Base-by-base conservation (phyloP, 2,797 vertebrate species). In the Alosa sapidissima region DNA sequence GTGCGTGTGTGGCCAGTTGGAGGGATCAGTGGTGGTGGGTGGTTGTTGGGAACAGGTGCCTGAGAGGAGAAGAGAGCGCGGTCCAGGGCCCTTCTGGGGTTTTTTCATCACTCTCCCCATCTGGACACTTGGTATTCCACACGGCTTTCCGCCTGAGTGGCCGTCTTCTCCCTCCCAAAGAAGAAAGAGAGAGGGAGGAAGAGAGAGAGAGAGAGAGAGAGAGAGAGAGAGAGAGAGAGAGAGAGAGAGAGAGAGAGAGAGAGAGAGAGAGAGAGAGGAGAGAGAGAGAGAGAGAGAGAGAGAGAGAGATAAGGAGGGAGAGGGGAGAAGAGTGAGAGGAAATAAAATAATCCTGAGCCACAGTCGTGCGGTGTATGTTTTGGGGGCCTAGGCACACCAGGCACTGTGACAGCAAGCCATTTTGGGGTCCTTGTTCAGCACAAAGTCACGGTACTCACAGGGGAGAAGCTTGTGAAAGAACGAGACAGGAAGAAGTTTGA, bases 121-220 rank as follows among this genome's bases (percentile, higher is more conserved):
- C 81, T 85, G 24, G 62, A 45, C 9, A 5, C 72, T 91, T 82
- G 48, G 78, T 87, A 90, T 91, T 91, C 90, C 51, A 48, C 16
- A 52, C 85, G 85, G 51, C 13, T 48, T 78, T 47, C n/a, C 6
- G 68, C 81, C 58, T 58, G 49, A 81, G 33, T 83, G 84, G 85
- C 62, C 55, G 51, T 81, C 84, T 87, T 85, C 83, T 88, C 16
- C 52, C 65, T 41, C 65, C 13, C 1, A 68, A 41, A 72, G 33
- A 16, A 41, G 65, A 41, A 11, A 33, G 33, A 36, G 33, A 72
- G 33, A 5, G 33, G 28, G n/a, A 28, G 62, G 28, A n/a, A 87
- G n/a, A 33, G 2, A 52, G 81, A 82, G 54, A 47, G 5, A 84
- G 58, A 19, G 62, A 62, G 62, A 65, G 62, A 33, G 65, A 9